These are phyloP conservation scores for Jacana jacana DNA, from an alignment of 2,113 vertebrate genomes.

Conservation along the genomic window DNA sequence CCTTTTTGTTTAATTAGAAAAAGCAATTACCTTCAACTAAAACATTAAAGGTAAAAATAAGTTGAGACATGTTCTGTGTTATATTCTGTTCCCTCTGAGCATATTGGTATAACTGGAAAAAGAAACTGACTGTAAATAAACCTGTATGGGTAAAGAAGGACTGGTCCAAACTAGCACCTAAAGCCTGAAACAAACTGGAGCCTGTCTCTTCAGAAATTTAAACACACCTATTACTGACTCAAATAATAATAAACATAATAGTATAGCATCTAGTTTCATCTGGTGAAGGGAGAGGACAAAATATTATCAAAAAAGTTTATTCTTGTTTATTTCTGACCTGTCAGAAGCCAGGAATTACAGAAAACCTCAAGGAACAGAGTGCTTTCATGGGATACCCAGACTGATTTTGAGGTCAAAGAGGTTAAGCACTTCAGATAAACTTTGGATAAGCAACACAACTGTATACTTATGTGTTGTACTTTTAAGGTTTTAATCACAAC, in stretches of 20 bases:
- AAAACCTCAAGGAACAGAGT: conserved; percentile 34
- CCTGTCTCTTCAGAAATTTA: conserved; percentile 9
- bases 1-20: not conserved
- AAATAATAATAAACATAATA: conserved; percentile 31
- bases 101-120: conserved; percentile 24
- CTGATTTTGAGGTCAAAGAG: conserved; percentile 43
- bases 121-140: conserved; percentile 40
- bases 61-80: not conserved
- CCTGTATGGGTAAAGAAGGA: not conserved
- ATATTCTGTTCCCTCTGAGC: not conserved
- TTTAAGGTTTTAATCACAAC: not conserved
- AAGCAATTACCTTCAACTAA: not conserved
- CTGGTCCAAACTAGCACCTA: conserved; percentile 20
- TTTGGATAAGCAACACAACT: conserved; percentile 39
- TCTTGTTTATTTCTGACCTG: conserved; percentile 17
- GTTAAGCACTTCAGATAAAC: conserved; percentile 53
- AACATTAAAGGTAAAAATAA: not conserved
- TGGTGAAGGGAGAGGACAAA: not conserved
- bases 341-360: conserved; percentile 24
- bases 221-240: not conserved
- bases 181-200: conserved; percentile 39
- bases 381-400: conserved; percentile 8
- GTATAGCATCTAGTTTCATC: conserved; percentile 24
- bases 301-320: not conserved
- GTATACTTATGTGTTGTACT: not conserved